Evolutionary conservation across 2,113 vertebrate genomes (phyloP).

Genomic region (Porphyrio hochstetteri): DNA sequence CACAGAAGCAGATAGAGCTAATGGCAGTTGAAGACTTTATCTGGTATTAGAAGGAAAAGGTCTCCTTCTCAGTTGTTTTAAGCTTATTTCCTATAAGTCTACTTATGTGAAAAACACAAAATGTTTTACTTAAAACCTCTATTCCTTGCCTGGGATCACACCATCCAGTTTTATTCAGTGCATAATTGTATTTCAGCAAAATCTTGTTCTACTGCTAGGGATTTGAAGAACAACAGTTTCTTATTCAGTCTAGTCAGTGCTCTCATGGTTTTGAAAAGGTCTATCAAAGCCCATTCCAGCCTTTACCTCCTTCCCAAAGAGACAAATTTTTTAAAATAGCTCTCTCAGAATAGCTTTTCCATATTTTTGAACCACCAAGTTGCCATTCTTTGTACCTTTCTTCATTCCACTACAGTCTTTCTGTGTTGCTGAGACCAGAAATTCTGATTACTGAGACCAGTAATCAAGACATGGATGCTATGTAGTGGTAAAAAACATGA

Average conservation of each 20-base stretch:
- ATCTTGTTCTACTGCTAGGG: background rate
- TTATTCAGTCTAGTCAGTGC: background rate
- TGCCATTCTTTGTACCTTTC: background rate
- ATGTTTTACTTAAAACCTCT: too few species aligned
- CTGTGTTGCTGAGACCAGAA: background rate
- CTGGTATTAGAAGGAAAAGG: background rate
- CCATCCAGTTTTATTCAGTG: too few species aligned
- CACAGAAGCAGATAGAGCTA: background rate
- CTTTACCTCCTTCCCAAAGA: background rate
- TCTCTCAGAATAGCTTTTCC: background rate
- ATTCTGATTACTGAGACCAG: too few species aligned
- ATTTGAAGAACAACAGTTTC: background rate
- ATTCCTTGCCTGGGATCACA: too few species aligned
- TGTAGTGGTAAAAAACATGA: background rate
- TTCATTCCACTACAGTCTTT: background rate
- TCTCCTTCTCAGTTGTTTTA: background rate
- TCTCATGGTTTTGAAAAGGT: too few species aligned
- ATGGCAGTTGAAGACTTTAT: background rate
- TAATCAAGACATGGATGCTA: background rate
- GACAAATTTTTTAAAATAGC: background rate
- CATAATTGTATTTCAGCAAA: too few species aligned
- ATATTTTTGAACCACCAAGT: background rate
- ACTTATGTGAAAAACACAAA: too few species aligned
- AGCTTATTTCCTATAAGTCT: background rate
- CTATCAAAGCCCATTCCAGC: too few species aligned